A percentile compares a stretch with the other conserved stretches of the same genome.
Evolutionary conservation across 1,140 invertebrate species (phyloP).

Genomic region (Drosophila pectinifera): DNA sequence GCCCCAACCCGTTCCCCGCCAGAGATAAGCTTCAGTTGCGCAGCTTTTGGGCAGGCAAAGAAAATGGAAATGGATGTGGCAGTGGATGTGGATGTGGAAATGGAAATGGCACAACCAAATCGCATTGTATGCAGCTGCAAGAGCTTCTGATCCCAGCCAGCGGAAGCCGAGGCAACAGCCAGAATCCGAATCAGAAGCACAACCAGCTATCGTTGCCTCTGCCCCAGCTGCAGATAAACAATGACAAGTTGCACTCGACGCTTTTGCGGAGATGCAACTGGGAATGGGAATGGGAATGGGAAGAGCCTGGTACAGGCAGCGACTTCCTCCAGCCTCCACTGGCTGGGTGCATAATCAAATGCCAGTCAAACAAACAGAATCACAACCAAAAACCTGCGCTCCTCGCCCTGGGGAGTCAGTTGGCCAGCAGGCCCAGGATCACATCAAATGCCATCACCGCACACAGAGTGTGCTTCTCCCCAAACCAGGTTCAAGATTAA

Average conservation of each 20-base stretch:
- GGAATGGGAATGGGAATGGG: constrained; percentile 16
- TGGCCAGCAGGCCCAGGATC: constrained; percentile 27
- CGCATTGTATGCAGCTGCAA: constrained; percentile 51
- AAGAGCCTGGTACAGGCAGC: constrained; percentile 11
- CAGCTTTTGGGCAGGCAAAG: constrained; percentile 55
- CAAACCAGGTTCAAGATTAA: constrained; percentile 42
- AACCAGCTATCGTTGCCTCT: constrained; percentile 49
- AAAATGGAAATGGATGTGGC: constrained; percentile 36
- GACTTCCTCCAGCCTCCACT: constrained; percentile 13
- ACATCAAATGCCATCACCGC: constrained; percentile 50
- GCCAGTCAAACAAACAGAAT: constrained; percentile 48
- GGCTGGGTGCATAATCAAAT: constrained; percentile 56
- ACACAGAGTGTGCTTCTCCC: constrained; percentile 6
- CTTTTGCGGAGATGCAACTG: constrained; percentile 42
- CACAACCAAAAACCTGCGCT: constrained; percentile 31
- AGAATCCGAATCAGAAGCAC: constrained; percentile 26
- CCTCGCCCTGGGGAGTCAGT: constrained; percentile 46
- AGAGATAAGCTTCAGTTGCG: constrained; percentile 47
- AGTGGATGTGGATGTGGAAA: constrained; percentile 51
- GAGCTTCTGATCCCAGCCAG: constrained; percentile 27
- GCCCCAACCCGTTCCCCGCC: not conserved
- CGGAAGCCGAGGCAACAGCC: constrained; percentile 39
- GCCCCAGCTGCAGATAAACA: constrained; percentile 46
- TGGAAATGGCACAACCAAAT: constrained; percentile 55
- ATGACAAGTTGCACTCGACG: constrained; percentile 65